Base-by-base conservation (phyloP, 2,888 invertebrate species). In the Aethes cnicana region DNA sequence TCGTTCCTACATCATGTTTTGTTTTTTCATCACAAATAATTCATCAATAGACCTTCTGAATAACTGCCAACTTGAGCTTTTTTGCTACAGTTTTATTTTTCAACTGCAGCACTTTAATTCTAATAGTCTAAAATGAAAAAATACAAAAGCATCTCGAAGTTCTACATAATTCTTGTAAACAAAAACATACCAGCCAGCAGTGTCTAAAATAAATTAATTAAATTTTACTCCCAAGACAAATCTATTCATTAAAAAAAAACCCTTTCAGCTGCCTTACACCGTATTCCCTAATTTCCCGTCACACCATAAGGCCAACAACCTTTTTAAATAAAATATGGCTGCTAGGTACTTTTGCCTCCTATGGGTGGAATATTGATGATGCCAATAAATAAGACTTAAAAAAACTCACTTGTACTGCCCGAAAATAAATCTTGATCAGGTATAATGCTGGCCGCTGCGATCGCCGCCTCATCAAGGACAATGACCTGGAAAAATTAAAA, bases 381-480 rank as follows among this genome's bases (percentile, higher is more conserved):
- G 7, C n/a, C 44, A 33, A 52, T 52, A 52, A 52, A 52, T 52
- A 52, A 46, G 52, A 44, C 37, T 52, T 56, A 41, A 26, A 46
- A 23, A 54, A 23, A 77, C 84, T 80, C 54, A 88, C 89, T 84
- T 69, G 87, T 86, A 57, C 79, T 77, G 26, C 84, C 86, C 39
- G 76, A 81, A 54, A 84, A 84, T 59, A 86, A 60, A 54, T 88
- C 87, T 62, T 87, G 82, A 47, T 88, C 87, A 1, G 88, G 85
- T 8, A 88, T 65, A 18, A 89, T 89, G 61, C 85, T 88, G 23
- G 88, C 89, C 0, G 89, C 89, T 2, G 89, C 89, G 23, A 89
- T 85, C 5, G 89, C 89, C 1, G 89, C 89, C 52, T 89, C 89
- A 41, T 89, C 89, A 8, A 89, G 65, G 2, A 89, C 89, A 39